Percentiles rank a stretch among this genome's conserved stretches.
Conservation (phyloP, 2,888 invertebrate species). For the Tetanocera ferruginea region DNA sequence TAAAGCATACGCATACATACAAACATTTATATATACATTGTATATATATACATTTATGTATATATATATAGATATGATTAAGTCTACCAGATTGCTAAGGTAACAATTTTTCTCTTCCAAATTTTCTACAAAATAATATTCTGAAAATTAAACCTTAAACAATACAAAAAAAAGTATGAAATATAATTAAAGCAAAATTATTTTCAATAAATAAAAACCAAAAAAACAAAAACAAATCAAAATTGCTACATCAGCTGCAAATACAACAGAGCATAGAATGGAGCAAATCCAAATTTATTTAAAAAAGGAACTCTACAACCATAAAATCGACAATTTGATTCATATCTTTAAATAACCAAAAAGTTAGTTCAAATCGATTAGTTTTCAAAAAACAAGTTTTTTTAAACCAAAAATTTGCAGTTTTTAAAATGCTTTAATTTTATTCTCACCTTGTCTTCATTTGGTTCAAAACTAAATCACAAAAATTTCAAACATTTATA, state of each 20-base stretch:
- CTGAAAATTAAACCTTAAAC: conserved; percentile 1
- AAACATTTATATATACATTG: conserved; percentile 41
- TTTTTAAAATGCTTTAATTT: too few relatives aligned
- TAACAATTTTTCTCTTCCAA: conserved; percentile 56
- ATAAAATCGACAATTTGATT: too few relatives aligned
- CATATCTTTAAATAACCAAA: not conserved
- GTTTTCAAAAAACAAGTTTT: conserved; percentile 20
- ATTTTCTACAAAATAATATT: conserved; percentile 46
- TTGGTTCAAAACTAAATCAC: too few relatives aligned
- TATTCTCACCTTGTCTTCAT: too few relatives aligned
- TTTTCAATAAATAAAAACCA: not conserved
- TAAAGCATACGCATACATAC: conserved; percentile 15
- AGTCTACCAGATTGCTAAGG: conserved; percentile 19
- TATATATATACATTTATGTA: conserved; percentile 39
- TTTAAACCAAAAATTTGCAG: not conserved
- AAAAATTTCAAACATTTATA: conserved; percentile 2
- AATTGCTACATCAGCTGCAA: not conserved
- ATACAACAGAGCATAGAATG: not conserved
- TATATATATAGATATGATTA: conserved; percentile 37
- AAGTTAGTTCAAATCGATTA: too few relatives aligned
- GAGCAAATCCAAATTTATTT: not conserved
- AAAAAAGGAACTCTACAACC: too few relatives aligned
- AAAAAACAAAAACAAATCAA: not conserved
- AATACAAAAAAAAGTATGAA: conserved; percentile 1
- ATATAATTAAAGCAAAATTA: not conserved